Conservation (phyloP, 1,140 invertebrate genomes). For the Drosophila pruinosa region DNA sequence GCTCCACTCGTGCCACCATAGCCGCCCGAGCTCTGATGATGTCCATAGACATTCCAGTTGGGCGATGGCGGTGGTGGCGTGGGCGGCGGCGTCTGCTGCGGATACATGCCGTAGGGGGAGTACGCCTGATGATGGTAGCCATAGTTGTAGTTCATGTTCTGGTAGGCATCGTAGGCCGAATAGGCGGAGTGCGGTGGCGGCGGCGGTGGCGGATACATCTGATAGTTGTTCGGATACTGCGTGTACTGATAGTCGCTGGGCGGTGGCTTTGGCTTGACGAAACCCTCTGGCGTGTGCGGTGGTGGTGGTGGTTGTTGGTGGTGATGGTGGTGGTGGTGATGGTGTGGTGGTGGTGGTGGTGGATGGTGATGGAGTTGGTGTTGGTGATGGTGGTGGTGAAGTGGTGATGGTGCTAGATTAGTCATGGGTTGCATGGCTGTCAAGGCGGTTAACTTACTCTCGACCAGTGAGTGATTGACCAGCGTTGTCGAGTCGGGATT, state of each 20-base stretch:
- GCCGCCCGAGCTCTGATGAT: conserved; percentile 58
- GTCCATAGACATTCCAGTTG: conserved; percentile 86
- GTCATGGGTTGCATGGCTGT: conserved; percentile 80
- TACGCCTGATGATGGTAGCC: conserved; percentile 81
- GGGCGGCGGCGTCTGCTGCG: conserved; percentile 83
- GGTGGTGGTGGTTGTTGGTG: conserved; percentile 53
- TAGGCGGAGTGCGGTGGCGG: conserved; percentile 77
- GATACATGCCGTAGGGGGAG: conserved; percentile 81
- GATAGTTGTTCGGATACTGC: conserved; percentile 82
- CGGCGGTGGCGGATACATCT: conserved; percentile 81
- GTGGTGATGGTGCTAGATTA: conserved; percentile 64
- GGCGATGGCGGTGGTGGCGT: conserved; percentile 83
- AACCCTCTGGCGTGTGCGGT: conserved; percentile 73
- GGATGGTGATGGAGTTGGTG: conserved; percentile 44
- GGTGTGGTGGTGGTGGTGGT: conserved; percentile 42
- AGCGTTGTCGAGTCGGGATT: conserved; percentile 81
- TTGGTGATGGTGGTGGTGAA: conserved; percentile 58
- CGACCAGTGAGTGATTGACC: conserved; percentile 73
- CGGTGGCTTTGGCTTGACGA: conserved; percentile 82
- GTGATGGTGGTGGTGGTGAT: conserved; percentile 58
- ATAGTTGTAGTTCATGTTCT: conserved; percentile 83
- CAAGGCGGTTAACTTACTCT: conserved; percentile 77
- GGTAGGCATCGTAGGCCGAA: conserved; percentile 79
- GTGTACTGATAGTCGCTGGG: conserved; percentile 81
- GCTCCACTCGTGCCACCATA: conserved; percentile 55